Percentiles rank a stretch among this genome's conserved stretches.
Conservation (phyloP, 1,140 invertebrate genomes). For the Tetramorium parvispinum region DNA sequence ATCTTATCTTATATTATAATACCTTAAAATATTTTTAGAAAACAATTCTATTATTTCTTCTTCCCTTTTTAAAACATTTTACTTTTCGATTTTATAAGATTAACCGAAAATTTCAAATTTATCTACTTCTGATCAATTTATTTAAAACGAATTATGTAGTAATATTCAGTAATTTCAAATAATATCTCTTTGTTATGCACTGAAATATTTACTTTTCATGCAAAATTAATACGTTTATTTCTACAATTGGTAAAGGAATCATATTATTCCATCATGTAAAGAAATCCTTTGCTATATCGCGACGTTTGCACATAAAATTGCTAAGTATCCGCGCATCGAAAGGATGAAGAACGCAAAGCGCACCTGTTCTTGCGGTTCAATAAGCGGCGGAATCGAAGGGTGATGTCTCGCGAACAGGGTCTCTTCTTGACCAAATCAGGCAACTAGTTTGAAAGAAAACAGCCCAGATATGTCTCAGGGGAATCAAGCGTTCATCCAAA, state of each 20-base stretch:
- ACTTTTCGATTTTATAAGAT: background rate
- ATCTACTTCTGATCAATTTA: background rate
- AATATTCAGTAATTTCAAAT: background rate
- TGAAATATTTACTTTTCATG: background rate
- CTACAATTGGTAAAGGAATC: constrained; percentile 48
- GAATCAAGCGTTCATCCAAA: constrained; percentile 77
- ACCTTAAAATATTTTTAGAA: background rate
- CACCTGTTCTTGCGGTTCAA: constrained; percentile 73
- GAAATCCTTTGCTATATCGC: constrained; percentile 15
- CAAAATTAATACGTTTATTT: background rate
- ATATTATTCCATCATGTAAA: constrained; percentile 57
- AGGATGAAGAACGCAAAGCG: constrained; percentile 76
- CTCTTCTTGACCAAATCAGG: constrained; percentile 80
- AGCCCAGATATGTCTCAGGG: constrained; percentile 82
- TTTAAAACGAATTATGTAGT: background rate
- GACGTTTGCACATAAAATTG: constrained; percentile 63
- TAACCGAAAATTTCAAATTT: background rate
- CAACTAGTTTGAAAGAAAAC: constrained; percentile 78
- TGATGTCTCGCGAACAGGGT: constrained; percentile 62
- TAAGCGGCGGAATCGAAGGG: constrained; percentile 52
- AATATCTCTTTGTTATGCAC: background rate
- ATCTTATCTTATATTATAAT: background rate
- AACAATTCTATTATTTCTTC: background rate
- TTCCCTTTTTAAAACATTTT: background rate
- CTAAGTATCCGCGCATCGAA: constrained; percentile 19